Conservation (phyloP, 1,140 invertebrate species). For the Gryllus bimaculatus region DNA sequence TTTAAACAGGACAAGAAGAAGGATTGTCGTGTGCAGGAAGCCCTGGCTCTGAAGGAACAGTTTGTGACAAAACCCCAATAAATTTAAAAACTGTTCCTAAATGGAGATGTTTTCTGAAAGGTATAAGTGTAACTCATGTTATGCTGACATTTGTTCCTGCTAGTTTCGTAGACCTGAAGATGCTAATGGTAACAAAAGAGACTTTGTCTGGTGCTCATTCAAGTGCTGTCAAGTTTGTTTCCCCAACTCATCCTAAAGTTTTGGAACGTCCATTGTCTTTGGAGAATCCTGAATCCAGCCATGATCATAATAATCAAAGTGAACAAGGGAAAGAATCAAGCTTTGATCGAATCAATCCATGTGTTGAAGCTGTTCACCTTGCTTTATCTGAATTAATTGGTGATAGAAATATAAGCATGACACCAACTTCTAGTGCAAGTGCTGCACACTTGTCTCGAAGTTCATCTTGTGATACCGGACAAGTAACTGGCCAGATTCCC, state of each 20-base stretch:
- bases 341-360: too few species aligned
- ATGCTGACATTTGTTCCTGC: conserved; percentile 61
- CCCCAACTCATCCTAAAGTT: neutral
- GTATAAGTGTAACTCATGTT: conserved; percentile 48
- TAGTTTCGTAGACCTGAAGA: conserved; percentile 44
- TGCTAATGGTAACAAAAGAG: conserved; percentile 31
- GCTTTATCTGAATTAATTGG: neutral
- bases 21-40: neutral
- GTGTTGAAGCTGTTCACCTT: neutral
- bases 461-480: neutral
- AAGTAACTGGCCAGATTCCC: neutral
- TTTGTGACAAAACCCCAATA: neutral
- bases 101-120: conserved; percentile 64
- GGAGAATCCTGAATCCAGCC: neutral
- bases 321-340: neutral
- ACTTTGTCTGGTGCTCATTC: conserved; percentile 10
- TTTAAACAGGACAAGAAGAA: neutral
- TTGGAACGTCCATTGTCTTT: neutral
- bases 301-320: neutral
- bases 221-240: conserved; percentile 7
- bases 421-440: neutral
- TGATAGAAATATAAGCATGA: neutral
- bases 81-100: conserved; percentile 7
- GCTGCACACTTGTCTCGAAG: neutral
- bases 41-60: neutral